These are phyloP conservation scores for Bryconaethiops microstoma DNA, from an alignment of 2,797 vertebrate species.

Conservation along the genomic window DNA sequence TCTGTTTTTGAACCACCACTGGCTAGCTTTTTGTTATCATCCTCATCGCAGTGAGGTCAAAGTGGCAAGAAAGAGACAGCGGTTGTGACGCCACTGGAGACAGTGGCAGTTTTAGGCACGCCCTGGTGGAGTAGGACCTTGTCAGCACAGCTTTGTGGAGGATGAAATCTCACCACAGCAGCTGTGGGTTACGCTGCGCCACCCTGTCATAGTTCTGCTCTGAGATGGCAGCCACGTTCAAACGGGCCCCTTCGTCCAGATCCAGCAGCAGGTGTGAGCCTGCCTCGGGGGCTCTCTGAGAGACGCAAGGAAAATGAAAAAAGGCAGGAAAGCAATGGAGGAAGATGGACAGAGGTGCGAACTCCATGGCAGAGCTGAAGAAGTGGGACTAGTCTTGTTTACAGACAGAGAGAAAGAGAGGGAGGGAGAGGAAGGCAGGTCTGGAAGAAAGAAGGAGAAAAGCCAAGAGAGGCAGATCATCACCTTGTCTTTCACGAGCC, in stretches of 20 bases:
- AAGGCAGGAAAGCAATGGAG: constrained; percentile 10
- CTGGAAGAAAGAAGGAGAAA: constrained; percentile 8
- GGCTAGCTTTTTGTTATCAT: neutral
- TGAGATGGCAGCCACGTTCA: neutral
- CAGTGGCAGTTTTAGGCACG: constrained; percentile 34
- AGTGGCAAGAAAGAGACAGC: constrained; percentile 10
- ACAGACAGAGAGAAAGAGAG: constrained; percentile 46
- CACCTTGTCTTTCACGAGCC: constrained; percentile 42
- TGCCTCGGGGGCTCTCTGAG: constrained; percentile 48
- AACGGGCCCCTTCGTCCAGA: constrained; percentile 17
- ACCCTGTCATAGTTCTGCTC: constrained; percentile 25
- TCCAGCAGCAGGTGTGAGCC: constrained; percentile 57
- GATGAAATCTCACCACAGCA: constrained; percentile 24
- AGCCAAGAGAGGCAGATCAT: constrained; percentile 18
- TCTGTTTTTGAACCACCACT: too few species aligned
- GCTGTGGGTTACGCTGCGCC: constrained; percentile 15
- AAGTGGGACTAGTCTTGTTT: constrained; percentile 65
- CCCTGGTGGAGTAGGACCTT: constrained; percentile 30
- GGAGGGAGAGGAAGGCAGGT: constrained; percentile 6
- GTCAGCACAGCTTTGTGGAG: constrained; percentile 34
- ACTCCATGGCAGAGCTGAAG: constrained; percentile 50
- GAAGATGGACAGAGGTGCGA: constrained; percentile 69
- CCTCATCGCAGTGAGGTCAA: constrained; percentile 9
- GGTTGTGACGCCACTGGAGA: constrained; percentile 27
- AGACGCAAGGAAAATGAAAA: constrained; percentile 19